Evolutionary conservation across 2,888 invertebrate genomes (phyloP), one percentile per base, ranked within the genome.

Genomic region (Hedychridium roseum): DNA sequence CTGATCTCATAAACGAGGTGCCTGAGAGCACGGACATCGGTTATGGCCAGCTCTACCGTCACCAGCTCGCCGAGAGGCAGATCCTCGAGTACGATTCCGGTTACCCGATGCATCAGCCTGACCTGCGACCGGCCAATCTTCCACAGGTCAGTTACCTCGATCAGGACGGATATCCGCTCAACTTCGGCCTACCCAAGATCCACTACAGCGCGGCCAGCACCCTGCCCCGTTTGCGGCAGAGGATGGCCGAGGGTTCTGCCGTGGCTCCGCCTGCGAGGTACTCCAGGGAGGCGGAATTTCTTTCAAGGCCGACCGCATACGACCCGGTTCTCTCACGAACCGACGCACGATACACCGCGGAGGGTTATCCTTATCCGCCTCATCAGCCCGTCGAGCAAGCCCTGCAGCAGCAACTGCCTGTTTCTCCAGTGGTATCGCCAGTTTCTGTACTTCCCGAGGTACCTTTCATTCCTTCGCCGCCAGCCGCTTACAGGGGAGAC

Each of bases 81-180:
- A 55, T 74, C 4, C 51, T 69, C 3, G 74, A 74, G 17, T 76
- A 74, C 54, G 72, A 74, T 20, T 62, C 68, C 6, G 64, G 75
- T n/a, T 74, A 74, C 35, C 68, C 69, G 16, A 42, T 73, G 28
- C 69, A 69, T 15, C 58, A 61, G 12, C 66, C 71, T 12, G 74
- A 73, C 38, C 47, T 69, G 5, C 70, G 73, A n/a, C 69, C 73
- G 3, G 43, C 62, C 17, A 59, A 68, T 11, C 32, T 64, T 2
- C 63, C 71, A 1, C 76, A 72, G 32, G 56, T 76, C 12, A 78
- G 78, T 40, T 89, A 91, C 73, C 80, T 90, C 60, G 89, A 89
- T 61, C 85, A 85, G 57, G 91, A 92, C 55, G 91, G 88, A n/a
- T 88, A 89, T 70, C 91, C 91, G 4, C 83, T 89, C 50, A 90